These are phyloP conservation scores for Diachrysia chrysitis DNA, from an alignment of 2,888 invertebrate species.

Conservation along the genomic window DNA sequence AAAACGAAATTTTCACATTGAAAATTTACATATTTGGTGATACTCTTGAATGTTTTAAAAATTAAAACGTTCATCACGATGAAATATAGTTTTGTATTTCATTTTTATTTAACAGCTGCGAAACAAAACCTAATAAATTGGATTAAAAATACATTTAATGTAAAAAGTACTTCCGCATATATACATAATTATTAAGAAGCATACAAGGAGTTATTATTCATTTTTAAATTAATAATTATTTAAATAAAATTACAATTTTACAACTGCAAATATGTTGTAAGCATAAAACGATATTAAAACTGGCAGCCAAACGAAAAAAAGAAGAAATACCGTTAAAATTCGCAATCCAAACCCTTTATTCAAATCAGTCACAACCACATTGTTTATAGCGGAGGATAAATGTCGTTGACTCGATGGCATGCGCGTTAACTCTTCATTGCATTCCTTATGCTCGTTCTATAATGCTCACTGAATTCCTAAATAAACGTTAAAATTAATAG, in stretches of 20 bases:
- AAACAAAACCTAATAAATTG: slow-evolving; percentile 19
- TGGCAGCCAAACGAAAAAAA: slow-evolving; percentile 5
- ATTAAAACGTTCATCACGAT: slow-evolving; percentile 50
- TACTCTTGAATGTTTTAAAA: slow-evolving; percentile 37
- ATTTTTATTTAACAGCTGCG: slow-evolving; percentile 48
- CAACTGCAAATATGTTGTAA: no score
- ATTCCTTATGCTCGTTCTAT: slow-evolving; percentile 64
- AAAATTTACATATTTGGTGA: slow-evolving; percentile 48
- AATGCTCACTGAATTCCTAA: slow-evolving; percentile 73
- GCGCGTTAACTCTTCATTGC: slow-evolving; percentile 65
- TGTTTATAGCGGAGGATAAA: slow-evolving; percentile 62
- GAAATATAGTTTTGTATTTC: slow-evolving; percentile 29
- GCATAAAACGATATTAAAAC: neutral
- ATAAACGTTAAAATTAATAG: slow-evolving; percentile 75
- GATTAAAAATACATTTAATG: slow-evolving; percentile 23
- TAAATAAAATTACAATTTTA: no score
- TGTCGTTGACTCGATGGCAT: slow-evolving; percentile 67
- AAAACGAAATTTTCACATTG: slow-evolving; percentile 53
- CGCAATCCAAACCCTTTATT: slow-evolving; percentile 26
- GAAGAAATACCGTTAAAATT: slow-evolving; percentile 8
- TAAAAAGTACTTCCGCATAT: slow-evolving; percentile 13
- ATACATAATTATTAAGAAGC: slow-evolving; percentile 25
- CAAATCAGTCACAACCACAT: slow-evolving; percentile 35
- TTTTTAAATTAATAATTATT: no score
- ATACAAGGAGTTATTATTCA: no score